Percentiles rank a stretch among this genome's conserved stretches.
Evolutionary conservation across 2,888 invertebrate species (phyloP).

Genomic region (Pandemis cinnamomeana): DNA sequence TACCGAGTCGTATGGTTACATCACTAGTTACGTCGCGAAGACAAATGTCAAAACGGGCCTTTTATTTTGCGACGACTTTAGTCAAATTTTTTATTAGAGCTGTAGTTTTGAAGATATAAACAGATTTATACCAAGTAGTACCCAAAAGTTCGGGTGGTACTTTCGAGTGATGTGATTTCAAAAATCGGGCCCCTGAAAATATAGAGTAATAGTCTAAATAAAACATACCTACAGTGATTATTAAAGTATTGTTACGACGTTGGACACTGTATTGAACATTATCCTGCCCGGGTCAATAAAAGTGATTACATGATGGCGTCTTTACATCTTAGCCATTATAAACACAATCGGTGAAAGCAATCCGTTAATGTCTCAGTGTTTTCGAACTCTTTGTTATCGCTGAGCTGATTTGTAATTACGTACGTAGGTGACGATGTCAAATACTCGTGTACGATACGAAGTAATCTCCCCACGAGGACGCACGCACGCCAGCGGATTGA

Average conservation of each 20-base stretch:
- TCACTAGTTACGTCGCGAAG: too few species aligned
- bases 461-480: conserved; percentile 10
- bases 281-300: background rate
- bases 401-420: background rate
- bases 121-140: too few species aligned
- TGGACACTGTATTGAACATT: background rate
- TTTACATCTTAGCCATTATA: too few species aligned
- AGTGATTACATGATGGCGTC: background rate
- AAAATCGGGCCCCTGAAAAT: background rate
- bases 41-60: too few species aligned
- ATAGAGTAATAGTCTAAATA: background rate
- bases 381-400: background rate
- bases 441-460: background rate
- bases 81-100: too few species aligned
- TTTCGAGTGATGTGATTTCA: too few species aligned
- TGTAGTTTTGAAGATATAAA: too few species aligned
- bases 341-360: background rate
- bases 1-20: too few species aligned
- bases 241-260: background rate
- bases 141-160: too few species aligned
- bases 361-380: background rate
- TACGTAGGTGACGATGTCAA: background rate
- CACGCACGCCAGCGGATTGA: conserved; percentile 21
- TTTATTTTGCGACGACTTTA: too few species aligned
- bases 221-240: too few species aligned